A percentile compares a stretch with the other conserved stretches of the same genome.
phyloP scores from a whole-genome alignment of 2,797 vertebrate genomes.

The Brachyalestes nurse region DNA sequence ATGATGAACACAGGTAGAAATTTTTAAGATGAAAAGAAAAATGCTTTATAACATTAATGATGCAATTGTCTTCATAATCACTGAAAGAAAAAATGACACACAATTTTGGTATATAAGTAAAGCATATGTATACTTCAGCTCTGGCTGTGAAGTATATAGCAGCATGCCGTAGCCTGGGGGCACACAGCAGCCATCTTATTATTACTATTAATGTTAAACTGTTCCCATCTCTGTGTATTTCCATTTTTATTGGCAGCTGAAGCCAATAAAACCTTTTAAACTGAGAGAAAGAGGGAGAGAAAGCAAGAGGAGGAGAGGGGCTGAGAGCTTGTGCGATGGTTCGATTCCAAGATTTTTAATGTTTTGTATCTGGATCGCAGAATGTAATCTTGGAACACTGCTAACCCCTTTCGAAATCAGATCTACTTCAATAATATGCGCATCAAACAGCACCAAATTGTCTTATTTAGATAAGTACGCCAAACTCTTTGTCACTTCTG shows the following conservation, averaged over 20 bases:
- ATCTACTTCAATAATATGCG: background rate
- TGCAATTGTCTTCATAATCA: too few species aligned
- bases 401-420: background rate
- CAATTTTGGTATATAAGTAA: too few species aligned
- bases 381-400: background rate
- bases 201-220: background rate
- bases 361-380: background rate
- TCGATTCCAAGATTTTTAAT: background rate
- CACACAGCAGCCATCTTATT: background rate
- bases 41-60: too few species aligned
- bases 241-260: background rate
- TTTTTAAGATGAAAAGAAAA: background rate
- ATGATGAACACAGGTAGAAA: conserved; percentile 2
- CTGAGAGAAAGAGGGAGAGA: conserved; percentile 14
- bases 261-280: too few species aligned
- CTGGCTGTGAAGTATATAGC: background rate
- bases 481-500: background rate
- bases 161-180: background rate
- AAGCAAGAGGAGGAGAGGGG: conserved; percentile 29
- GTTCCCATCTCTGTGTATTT: background rate
- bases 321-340: background rate
- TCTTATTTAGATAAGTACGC: background rate
- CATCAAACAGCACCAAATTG: background rate
- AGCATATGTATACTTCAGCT: background rate
- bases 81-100: too few species aligned